Evolutionary conservation across 37 sponge, comb jelly and placozoan genomes (phyloP).

Genomic region (Theonella swinhoei): DNA sequence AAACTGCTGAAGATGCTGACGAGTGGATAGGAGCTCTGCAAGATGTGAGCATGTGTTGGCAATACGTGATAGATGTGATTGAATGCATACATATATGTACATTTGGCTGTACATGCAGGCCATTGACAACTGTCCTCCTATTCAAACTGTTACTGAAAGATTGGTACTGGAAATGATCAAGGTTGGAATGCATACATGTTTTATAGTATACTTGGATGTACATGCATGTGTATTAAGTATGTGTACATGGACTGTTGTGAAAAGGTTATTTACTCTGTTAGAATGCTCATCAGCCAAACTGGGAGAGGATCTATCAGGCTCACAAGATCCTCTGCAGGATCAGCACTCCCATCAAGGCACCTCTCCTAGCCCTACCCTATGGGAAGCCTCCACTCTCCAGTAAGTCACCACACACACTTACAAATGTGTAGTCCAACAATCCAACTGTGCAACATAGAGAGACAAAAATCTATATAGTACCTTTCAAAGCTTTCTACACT

Average conservation of each 20-base stretch:
- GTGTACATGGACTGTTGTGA: neutral
- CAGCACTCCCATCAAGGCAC: conserved; percentile 74
- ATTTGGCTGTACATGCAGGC: conserved; percentile 9
- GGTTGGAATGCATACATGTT: neutral
- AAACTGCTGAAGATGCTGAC: conserved; percentile 53
- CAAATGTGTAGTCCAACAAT: too few species aligned
- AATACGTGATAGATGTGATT: too few species aligned
- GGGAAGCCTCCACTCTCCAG: conserved; percentile 78
- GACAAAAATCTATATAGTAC: too few species aligned
- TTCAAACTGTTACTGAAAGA: conserved; percentile 81
- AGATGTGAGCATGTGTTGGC: conserved; percentile 36
- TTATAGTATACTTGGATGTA: neutral
- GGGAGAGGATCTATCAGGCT: conserved; percentile 67
- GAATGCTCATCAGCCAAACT: conserved; percentile 54
- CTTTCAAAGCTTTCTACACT: too few species aligned
- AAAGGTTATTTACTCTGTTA: neutral
- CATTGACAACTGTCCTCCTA: conserved; percentile 72
- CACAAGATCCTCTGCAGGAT: conserved; percentile 66
- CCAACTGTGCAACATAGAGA: too few species aligned
- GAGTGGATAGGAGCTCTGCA: conserved; percentile 79
- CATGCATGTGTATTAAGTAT: neutral
- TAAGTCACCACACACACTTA: conserved; percentile 9
- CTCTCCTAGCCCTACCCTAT: conserved; percentile 88
- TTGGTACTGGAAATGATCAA: conserved; percentile 64
- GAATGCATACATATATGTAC: too few species aligned